phyloP scores from a whole-genome alignment of 2,888 invertebrate species.

The Agrotis segetum region DNA sequence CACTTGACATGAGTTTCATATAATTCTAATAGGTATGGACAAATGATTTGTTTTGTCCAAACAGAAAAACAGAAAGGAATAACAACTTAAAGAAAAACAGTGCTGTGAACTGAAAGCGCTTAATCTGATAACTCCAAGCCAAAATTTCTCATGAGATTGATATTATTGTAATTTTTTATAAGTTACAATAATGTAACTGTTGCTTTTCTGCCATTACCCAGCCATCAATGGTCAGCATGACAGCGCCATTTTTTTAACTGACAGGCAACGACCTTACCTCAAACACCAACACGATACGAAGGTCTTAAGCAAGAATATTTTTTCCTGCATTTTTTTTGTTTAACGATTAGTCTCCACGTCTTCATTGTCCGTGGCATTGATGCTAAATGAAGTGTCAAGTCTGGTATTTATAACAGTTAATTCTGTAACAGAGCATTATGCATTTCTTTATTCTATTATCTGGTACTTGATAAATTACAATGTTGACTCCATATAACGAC shows the following conservation, averaged over 20 bases:
- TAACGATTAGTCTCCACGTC: constrained; percentile 72
- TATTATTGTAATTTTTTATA: constrained; percentile 42
- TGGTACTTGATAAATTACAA: constrained; percentile 42
- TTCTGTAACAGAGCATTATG: constrained; percentile 63
- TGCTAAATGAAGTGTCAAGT: constrained; percentile 84
- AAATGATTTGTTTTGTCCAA: neutral
- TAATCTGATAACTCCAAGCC: constrained; percentile 19
- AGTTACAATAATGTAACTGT: constrained; percentile 81
- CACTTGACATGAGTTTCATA: neutral
- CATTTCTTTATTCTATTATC: constrained; percentile 58
- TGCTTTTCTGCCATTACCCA: constrained; percentile 76
- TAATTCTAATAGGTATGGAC: no score
- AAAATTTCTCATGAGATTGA: constrained; percentile 37
- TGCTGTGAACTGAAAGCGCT: constrained; percentile 10
- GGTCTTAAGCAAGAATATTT: constrained; percentile 69
- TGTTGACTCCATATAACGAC: constrained; percentile 11
- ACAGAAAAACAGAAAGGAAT: neutral
- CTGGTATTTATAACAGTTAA: constrained; percentile 76
- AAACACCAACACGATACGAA: constrained; percentile 70
- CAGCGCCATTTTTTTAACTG: constrained; percentile 72
- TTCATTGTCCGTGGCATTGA: constrained; percentile 82
- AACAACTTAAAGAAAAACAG: neutral
- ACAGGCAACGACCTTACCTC: constrained; percentile 81
- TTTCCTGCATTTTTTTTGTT: constrained; percentile 71
- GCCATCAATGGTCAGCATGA: constrained; percentile 83